Conservation (phyloP, 2,113 vertebrate species). For the Ophthalmolycus amberensis region DNA sequence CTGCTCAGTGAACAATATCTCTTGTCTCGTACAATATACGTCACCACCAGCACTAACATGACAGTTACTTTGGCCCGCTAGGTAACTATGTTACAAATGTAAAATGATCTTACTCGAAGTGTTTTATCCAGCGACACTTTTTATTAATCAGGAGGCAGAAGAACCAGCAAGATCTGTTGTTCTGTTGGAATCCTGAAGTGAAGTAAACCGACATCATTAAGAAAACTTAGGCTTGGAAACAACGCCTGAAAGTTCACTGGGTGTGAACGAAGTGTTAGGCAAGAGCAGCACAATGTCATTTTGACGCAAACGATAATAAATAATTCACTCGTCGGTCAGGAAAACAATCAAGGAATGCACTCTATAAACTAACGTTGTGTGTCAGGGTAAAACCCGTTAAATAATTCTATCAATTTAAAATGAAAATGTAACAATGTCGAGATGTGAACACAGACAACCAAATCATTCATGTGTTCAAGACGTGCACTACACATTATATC, state of each 20-base stretch:
- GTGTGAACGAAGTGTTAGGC: too few relatives aligned
- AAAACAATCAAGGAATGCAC: not conserved
- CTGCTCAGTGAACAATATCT: too few relatives aligned
- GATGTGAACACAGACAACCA: not conserved
- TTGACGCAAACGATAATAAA: not conserved
- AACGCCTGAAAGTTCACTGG: not conserved
- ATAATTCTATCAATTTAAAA: not conserved
- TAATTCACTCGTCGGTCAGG: not conserved
- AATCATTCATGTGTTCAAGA: not conserved
- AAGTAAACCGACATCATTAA: not conserved
- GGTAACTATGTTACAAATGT: too few relatives aligned
- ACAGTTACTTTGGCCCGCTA: too few relatives aligned
- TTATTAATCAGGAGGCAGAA: too few relatives aligned
- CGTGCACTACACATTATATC: not conserved
- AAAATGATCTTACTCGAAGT: too few relatives aligned
- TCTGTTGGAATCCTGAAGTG: too few relatives aligned
- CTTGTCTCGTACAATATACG: too few relatives aligned
- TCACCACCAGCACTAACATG: too few relatives aligned
- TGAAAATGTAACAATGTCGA: not conserved
- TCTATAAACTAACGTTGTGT: not conserved
- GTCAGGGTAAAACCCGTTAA: not conserved
- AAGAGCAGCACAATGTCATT: not conserved
- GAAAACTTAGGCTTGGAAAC: not conserved
- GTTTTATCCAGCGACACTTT: too few relatives aligned
- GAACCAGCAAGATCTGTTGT: too few relatives aligned